phyloP scores from a whole-genome alignment of 2,888 invertebrate genomes.

The Elysia crispata region DNA sequence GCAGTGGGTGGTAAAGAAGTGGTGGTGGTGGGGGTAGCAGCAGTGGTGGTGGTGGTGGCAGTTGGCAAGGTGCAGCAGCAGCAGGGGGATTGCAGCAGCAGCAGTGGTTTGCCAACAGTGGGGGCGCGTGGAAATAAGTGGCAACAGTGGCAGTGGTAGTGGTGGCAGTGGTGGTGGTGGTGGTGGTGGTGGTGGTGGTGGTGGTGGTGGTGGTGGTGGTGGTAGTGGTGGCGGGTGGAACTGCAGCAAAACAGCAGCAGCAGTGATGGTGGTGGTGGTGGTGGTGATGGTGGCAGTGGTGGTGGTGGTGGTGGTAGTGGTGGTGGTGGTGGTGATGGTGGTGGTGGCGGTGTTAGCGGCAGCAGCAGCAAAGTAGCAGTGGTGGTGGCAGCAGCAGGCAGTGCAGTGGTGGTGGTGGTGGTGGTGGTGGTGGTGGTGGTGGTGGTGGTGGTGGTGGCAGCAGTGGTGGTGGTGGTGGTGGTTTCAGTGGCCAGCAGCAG shows the following conservation, averaged over 20 bases:
- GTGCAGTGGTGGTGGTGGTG: too few species aligned
- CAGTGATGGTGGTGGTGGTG: background rate
- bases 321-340: background rate
- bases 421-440: background rate
- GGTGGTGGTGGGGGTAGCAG: too few species aligned
- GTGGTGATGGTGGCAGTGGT: background rate
- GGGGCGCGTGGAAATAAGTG: too few species aligned
- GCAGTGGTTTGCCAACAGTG: too few species aligned
- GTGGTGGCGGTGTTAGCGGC: too few species aligned
- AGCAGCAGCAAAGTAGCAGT: too few species aligned
- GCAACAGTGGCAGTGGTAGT: background rate
- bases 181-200: background rate
- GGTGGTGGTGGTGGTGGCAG: background rate
- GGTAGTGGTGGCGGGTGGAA: too few species aligned
- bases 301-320: background rate
- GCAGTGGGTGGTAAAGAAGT: too few species aligned
- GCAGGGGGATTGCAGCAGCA: too few species aligned
- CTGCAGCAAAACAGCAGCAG: too few species aligned
- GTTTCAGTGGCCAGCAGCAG: background rate
- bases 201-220: background rate
- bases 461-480: background rate
- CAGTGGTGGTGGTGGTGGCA: too few species aligned
- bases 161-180: background rate
- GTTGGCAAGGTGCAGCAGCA: too few species aligned
- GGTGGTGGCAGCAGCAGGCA: background rate